These are phyloP conservation scores for Drosophila saltans DNA, from an alignment of 1,140 invertebrate species.

Conservation along the genomic window DNA sequence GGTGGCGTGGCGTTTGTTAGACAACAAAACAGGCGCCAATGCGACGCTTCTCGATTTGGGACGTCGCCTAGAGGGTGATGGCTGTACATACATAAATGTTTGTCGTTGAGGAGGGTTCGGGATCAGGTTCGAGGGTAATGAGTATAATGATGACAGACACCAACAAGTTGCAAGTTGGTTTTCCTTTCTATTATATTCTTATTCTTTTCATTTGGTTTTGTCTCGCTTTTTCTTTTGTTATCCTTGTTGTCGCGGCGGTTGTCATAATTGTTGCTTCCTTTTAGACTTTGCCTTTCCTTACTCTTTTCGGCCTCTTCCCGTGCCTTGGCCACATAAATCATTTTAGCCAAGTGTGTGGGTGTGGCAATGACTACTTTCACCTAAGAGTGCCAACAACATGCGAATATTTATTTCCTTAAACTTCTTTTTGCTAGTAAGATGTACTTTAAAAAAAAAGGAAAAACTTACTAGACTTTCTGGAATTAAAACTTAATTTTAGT, in stretches of 20 bases:
- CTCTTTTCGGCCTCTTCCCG: not conserved
- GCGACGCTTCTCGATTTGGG: constrained; percentile 29
- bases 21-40: constrained; percentile 50
- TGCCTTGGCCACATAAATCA: constrained; percentile 33
- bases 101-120: constrained; percentile 14
- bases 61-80: constrained; percentile 37
- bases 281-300: not conserved
- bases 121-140: constrained; percentile 42
- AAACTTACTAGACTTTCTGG: not conserved
- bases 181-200: constrained; percentile 1
- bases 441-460: not conserved
- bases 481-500: too few species aligned
- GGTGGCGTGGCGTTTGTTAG: constrained; percentile 17
- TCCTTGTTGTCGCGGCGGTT: constrained; percentile 12
- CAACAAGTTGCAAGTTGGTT: constrained; percentile 54
- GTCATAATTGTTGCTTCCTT: constrained; percentile 58
- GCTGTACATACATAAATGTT: constrained; percentile 53
- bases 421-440: not conserved
- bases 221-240: not conserved
- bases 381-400: constrained; percentile 1
- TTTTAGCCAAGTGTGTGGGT: constrained; percentile 11
- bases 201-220: not conserved
- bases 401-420: constrained; percentile 14
- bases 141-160: constrained; percentile 62
- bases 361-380: not conserved